These are phyloP conservation scores for Macrobrachium rosenbergii DNA, from an alignment of 1,140 invertebrate genomes.

Conservation along the genomic window DNA sequence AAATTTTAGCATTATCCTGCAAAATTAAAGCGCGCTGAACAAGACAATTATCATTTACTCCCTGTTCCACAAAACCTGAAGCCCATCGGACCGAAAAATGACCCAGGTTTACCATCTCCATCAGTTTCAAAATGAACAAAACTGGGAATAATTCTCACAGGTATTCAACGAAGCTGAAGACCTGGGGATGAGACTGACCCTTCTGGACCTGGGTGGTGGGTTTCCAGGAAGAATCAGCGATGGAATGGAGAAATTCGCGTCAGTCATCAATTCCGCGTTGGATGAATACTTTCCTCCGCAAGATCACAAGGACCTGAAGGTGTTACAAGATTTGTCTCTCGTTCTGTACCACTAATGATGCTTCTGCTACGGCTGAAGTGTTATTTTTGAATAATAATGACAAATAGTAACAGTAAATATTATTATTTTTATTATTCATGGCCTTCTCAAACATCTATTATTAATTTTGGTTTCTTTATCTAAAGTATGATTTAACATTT, in stretches of 20 bases:
- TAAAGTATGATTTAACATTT: too few species aligned
- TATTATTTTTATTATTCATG: too few species aligned
- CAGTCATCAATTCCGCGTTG: slow-evolving; percentile 81
- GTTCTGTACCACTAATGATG: background rate
- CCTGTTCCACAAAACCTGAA: too few species aligned
- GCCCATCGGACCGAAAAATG: too few species aligned
- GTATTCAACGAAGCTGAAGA: slow-evolving; percentile 80
- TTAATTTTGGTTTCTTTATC: too few species aligned
- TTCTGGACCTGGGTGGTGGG: slow-evolving; percentile 89
- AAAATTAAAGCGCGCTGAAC: too few species aligned
- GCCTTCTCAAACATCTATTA: too few species aligned
- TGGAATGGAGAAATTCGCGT: slow-evolving; percentile 79
- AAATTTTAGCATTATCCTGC: too few species aligned
- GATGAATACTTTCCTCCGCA: slow-evolving; percentile 84
- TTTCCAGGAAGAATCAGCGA: slow-evolving; percentile 82
- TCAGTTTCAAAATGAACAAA: background rate
- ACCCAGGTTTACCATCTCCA: background rate
- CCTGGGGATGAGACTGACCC: slow-evolving; percentile 79
- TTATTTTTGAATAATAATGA: too few species aligned
- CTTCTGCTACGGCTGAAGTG: background rate
- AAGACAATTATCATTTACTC: too few species aligned
- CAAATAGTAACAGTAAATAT: too few species aligned
- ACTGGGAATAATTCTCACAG: slow-evolving; percentile 62
- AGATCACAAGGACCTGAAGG: slow-evolving; percentile 71
- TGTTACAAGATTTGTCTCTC: background rate